Percentiles rank a stretch among this genome's conserved stretches.
Conservation (phyloP, 2,113 vertebrate genomes). For the Mesembrinibis cayennensis region DNA sequence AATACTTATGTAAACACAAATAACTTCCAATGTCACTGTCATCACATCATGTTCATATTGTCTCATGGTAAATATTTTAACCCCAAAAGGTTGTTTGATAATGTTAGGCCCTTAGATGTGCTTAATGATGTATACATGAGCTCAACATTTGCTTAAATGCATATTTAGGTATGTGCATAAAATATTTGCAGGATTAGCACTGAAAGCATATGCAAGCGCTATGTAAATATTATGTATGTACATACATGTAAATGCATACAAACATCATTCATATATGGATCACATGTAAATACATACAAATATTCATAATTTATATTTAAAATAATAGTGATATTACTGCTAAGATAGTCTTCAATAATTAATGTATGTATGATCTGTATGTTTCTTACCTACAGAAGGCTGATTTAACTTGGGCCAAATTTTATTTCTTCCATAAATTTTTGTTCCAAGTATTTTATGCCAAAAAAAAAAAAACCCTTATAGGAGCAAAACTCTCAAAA, state of each 20-base stretch:
- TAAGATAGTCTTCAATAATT: neutral
- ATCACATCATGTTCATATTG: neutral
- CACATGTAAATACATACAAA: neutral
- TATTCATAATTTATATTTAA: neutral
- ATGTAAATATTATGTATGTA: neutral
- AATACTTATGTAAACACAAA: neutral
- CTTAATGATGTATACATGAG: neutral
- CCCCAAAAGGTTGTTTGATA: neutral
- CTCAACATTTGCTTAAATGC: neutral
- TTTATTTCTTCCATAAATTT: neutral
- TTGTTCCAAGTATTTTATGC: neutral
- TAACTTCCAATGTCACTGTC: neutral
- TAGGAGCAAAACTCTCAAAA: neutral
- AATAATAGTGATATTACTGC: neutral
- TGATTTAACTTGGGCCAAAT: neutral
- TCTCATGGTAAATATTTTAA: neutral
- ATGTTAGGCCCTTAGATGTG: neutral
- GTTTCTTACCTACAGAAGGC: neutral
- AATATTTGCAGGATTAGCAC: neutral
- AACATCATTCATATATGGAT: neutral
- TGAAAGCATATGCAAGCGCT: neutral
- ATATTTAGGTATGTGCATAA: neutral
- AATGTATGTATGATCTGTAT: neutral
- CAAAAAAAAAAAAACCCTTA: neutral
- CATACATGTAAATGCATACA: neutral